These are phyloP conservation scores for Psettodes erumei DNA, from an alignment of 2,113 vertebrate genomes.

Conservation along the genomic window DNA sequence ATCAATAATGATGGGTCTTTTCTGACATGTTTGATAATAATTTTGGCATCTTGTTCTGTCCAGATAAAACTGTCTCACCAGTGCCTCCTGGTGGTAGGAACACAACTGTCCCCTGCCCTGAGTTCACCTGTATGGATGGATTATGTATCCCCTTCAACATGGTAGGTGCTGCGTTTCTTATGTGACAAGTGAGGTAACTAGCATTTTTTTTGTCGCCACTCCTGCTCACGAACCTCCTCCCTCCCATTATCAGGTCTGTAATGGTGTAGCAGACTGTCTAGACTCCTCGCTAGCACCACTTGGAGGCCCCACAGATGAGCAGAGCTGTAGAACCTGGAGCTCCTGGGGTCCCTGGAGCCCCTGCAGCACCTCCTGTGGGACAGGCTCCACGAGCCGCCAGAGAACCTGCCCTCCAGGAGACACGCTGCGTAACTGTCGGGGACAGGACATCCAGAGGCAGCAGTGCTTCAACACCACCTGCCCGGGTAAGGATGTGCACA, in stretches of 20 bases:
- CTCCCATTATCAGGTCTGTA: constrained; percentile 84
- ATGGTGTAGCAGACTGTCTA: constrained; percentile 84
- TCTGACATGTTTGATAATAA: neutral
- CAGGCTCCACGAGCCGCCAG: constrained; percentile 76
- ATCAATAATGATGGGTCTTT: neutral
- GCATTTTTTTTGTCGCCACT: neutral
- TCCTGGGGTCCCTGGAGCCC: constrained; percentile 86
- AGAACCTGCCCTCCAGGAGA: constrained; percentile 79
- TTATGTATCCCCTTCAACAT: constrained; percentile 84
- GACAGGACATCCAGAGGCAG: constrained; percentile 77
- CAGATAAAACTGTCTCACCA: constrained; percentile 73
- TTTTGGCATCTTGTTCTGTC: constrained; percentile 16
- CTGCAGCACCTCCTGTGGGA: constrained; percentile 86
- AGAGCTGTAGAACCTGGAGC: constrained; percentile 84
- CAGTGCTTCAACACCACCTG: constrained; percentile 88
- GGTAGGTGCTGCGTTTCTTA: constrained; percentile 66
- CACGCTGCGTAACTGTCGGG: constrained; percentile 78
- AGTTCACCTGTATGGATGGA: constrained; percentile 86
- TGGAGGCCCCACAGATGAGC: constrained; percentile 78
- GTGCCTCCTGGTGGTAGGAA: constrained; percentile 67
- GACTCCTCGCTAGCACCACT: constrained; percentile 14
- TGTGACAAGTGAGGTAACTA: too few species aligned
- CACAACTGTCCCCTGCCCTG: constrained; percentile 74
- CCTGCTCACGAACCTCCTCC: neutral
- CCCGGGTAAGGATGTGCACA: constrained; percentile 62